Evolutionary conservation across 1,140 invertebrate genomes (phyloP).

Genomic region (Tetramorium alpestre): DNA sequence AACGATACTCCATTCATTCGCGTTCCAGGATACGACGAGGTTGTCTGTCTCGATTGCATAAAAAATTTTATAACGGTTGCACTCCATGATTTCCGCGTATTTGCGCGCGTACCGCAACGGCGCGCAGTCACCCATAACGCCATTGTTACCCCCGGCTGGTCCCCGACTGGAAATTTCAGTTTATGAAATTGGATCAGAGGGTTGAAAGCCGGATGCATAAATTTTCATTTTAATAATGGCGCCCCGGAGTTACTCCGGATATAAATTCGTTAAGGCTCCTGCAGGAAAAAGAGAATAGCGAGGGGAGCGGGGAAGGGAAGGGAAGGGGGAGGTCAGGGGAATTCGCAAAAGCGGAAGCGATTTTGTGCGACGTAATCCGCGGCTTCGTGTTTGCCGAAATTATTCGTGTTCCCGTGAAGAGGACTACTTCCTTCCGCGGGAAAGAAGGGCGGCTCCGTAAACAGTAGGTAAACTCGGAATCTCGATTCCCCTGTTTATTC

Average conservation of each 20-base stretch:
- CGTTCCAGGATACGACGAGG: background rate
- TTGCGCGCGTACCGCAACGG: background rate
- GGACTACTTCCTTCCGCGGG: background rate
- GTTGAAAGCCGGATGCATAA: conserved; percentile 54
- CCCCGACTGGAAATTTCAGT: conserved; percentile 51
- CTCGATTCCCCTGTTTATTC: conserved; percentile 51
- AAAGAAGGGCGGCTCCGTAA: conserved; percentile 49
- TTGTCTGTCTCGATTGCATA: background rate
- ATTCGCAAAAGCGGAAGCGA: conserved; percentile 16
- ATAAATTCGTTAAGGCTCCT: conserved; percentile 47
- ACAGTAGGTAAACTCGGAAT: conserved; percentile 46
- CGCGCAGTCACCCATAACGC: conserved; percentile 47
- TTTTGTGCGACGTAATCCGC: conserved; percentile 35
- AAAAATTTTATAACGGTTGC: conserved; percentile 26
- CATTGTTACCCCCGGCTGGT: conserved; percentile 24
- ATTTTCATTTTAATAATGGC: conserved; percentile 58
- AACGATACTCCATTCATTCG: background rate
- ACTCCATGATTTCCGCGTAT: conserved; percentile 23
- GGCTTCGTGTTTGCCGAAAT: conserved; percentile 40
- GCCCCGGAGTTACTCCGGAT: conserved; percentile 45
- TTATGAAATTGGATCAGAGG: conserved; percentile 59
- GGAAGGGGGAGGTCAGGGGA: background rate
- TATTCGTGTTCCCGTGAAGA: conserved; percentile 35
- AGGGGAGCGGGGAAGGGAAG: background rate
- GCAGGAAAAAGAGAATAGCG: background rate